Conservation (phyloP, 2,888 invertebrate genomes). For the Lepidocyrtoides sp. region DNA sequence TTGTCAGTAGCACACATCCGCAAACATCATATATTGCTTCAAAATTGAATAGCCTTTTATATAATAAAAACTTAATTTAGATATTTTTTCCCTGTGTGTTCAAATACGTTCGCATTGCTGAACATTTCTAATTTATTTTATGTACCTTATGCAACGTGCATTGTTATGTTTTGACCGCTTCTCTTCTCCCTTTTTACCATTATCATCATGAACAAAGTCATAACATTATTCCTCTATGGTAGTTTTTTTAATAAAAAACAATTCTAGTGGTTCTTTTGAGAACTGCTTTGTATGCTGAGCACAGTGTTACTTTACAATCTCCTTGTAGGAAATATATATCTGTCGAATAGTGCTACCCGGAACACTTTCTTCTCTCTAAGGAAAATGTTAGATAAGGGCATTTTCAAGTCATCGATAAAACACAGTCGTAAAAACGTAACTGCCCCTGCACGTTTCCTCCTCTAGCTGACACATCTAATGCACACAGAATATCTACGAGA, state of each 20-base stretch:
- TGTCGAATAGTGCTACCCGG: neutral
- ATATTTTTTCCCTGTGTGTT: neutral
- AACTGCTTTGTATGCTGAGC: conserved; percentile 26
- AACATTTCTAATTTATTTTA: conserved; percentile 48
- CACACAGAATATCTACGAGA: neutral
- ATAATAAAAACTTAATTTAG: neutral
- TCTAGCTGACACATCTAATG: neutral
- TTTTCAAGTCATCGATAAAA: conserved; percentile 26
- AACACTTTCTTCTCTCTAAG: neutral
- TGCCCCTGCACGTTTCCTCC: neutral
- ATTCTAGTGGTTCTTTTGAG: conserved; percentile 35
- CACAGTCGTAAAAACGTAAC: neutral
- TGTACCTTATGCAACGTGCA: conserved; percentile 12
- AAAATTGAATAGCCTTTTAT: neutral
- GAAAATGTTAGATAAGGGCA: neutral
- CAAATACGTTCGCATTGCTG: neutral
- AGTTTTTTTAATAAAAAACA: conserved; percentile 27
- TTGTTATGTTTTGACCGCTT: neutral
- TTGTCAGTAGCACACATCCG: conserved; percentile 35
- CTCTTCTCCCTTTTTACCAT: neutral
- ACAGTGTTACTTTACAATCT: conserved; percentile 26
- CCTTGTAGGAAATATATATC: neutral
- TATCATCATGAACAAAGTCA: neutral
- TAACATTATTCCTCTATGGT: neutral
- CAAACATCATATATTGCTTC: neutral